Percentiles rank a stretch among this genome's conserved stretches.
Conservation (phyloP, 2,113 vertebrate species). For the Corynorhinus townsendii region DNA sequence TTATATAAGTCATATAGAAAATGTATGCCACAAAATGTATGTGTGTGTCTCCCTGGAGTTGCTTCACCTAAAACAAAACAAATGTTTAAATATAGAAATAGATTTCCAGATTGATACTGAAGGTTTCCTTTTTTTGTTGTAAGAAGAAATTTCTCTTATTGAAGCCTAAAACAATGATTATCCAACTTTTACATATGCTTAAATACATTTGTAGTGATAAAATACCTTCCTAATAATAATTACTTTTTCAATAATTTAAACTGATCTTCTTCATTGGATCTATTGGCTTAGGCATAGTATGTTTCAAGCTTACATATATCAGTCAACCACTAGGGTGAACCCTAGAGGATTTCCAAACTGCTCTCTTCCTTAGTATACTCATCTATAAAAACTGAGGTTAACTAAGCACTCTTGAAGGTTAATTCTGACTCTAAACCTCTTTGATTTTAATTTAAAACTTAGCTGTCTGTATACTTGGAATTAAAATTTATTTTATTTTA, state of each 20-base stretch:
- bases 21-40: neutral
- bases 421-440: neutral
- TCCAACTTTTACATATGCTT: neutral
- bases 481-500: neutral
- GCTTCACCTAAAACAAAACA: neutral
- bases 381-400: neutral
- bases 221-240: neutral
- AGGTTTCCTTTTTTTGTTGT: neutral
- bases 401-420: neutral
- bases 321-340: accelerated
- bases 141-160: neutral
- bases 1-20: neutral
- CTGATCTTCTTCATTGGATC: neutral
- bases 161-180: neutral
- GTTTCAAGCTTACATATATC: neutral
- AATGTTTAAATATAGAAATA: neutral
- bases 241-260: neutral
- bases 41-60: neutral
- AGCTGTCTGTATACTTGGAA: neutral
- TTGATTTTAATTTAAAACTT: neutral
- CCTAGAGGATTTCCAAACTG: accelerated
- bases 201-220: neutral
- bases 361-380: neutral
- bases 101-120: neutral
- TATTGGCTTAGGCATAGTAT: neutral